phyloP scores from a whole-genome alignment of 2,797 vertebrate genomes.

The Enteromius mattozi region DNA sequence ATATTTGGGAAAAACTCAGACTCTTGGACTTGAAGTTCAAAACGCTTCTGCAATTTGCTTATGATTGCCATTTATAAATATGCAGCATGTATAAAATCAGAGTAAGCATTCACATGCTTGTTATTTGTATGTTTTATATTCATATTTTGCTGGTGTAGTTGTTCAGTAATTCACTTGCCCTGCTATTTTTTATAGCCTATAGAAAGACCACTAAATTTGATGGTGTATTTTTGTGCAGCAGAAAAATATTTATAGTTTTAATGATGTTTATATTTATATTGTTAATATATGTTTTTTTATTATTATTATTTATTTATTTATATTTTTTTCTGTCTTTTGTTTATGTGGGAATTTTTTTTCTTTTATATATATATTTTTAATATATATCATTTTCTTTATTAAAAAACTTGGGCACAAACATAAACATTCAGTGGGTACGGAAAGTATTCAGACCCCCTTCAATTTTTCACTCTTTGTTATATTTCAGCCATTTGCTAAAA shows the following conservation, averaged over 20 bases:
- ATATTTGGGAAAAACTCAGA: background rate
- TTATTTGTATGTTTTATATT: constrained; percentile 11
- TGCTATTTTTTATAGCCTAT: background rate
- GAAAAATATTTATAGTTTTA: background rate
- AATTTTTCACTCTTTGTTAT: too few relatives aligned
- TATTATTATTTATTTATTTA: background rate
- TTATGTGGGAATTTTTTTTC: background rate
- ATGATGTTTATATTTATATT: background rate
- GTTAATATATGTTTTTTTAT: background rate
- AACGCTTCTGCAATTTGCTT: background rate
- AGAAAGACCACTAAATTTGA: background rate
- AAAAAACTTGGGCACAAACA: background rate
- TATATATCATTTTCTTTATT: background rate
- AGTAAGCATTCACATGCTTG: background rate
- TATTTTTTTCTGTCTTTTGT: background rate
- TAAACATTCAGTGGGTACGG: too few relatives aligned
- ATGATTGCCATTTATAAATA: background rate
- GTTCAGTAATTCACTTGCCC: background rate
- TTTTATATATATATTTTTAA: background rate
- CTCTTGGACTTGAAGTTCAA: background rate
- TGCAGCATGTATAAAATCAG: background rate
- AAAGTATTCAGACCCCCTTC: too few relatives aligned
- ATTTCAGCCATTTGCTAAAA: too few relatives aligned
- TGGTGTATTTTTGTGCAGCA: background rate
- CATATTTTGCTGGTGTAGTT: background rate